A percentile compares a stretch with the other conserved stretches of the same genome.
phyloP scores from a whole-genome alignment of 2,113 vertebrate species.

The Cacatua alba region DNA sequence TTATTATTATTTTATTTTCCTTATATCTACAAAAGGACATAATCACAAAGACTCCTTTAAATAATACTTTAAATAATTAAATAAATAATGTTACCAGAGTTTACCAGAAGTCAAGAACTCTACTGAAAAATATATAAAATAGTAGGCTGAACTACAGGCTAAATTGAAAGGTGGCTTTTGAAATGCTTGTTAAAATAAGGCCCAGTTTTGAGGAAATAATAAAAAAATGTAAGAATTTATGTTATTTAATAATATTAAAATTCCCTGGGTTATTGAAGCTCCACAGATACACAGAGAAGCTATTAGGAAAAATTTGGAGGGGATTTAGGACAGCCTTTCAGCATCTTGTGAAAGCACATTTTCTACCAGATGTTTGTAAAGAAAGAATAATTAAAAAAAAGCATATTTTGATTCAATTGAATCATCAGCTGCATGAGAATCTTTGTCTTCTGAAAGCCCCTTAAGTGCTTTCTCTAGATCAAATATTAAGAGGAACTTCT shows the following conservation, averaged over 20 bases:
- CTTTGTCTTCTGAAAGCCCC: conserved; percentile 50
- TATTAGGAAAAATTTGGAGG: conserved; percentile 22
- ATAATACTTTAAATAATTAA: neutral
- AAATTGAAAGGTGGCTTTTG: neutral
- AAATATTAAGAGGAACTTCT: conserved; percentile 44
- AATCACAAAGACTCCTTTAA: neutral
- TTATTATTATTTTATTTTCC: neutral
- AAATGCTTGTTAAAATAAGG: neutral
- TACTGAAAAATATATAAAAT: neutral
- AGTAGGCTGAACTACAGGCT: neutral
- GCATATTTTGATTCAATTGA: conserved; percentile 53
- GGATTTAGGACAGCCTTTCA: conserved; percentile 48
- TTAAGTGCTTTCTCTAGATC: conserved; percentile 45
- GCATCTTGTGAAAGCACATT: conserved; percentile 50
- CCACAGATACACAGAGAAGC: neutral
- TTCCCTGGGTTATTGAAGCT: conserved; percentile 2
- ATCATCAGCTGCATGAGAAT: conserved; percentile 57
- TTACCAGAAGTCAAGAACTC: neutral
- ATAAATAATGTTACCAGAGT: neutral
- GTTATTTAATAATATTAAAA: conserved; percentile 24
- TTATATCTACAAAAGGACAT: neutral
- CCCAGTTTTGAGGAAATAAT: neutral
- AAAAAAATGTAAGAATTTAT: conserved; percentile 2
- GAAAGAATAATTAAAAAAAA: neutral
- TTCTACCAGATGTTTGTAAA: conserved; percentile 65